phyloP scores from a whole-genome alignment of 92 coral and sea anemone species.

The Paragorgia papillata region DNA sequence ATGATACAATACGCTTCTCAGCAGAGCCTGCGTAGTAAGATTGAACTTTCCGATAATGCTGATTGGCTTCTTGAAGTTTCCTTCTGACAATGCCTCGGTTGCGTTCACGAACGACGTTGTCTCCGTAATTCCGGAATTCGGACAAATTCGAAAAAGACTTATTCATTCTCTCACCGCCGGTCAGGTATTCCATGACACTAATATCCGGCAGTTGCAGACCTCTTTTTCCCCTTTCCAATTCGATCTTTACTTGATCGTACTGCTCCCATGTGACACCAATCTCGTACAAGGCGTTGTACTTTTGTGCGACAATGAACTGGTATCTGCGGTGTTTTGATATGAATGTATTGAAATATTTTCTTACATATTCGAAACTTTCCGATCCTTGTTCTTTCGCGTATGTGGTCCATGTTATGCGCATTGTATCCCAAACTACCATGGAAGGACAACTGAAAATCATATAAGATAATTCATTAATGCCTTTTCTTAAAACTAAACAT shows the following conservation, averaged over 20 bases:
- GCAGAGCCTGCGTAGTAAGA: not conserved
- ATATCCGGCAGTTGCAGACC: slow-evolving; percentile 42
- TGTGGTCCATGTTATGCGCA: not conserved
- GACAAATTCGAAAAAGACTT: slow-evolving; percentile 22
- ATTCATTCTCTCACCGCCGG: not conserved
- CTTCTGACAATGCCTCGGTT: slow-evolving; percentile 38
- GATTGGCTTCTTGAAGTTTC: slow-evolving; percentile 49
- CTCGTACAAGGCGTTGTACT: slow-evolving; percentile 52
- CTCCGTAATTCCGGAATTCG: slow-evolving; percentile 33
- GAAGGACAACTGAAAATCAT: not conserved
- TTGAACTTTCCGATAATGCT: slow-evolving; percentile 30
- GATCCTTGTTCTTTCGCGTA: not conserved
- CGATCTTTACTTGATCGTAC: slow-evolving; percentile 51
- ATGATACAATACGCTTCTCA: slow-evolving; percentile 51
- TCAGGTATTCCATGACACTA: not conserved
- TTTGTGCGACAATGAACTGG: slow-evolving; percentile 47
- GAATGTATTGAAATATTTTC: slow-evolving; percentile 51
- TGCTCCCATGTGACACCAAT: slow-evolving; percentile 43
- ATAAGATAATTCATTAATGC: no score
- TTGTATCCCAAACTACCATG: not conserved
- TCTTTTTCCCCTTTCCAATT: slow-evolving; percentile 46
- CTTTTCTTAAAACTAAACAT: no score
- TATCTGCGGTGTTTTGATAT: slow-evolving; percentile 39
- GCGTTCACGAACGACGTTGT: slow-evolving; percentile 14
- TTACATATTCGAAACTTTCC: not conserved